These are phyloP conservation scores for Phaethornis superciliosus DNA, from an alignment of 2,113 vertebrate species.

Conservation along the genomic window DNA sequence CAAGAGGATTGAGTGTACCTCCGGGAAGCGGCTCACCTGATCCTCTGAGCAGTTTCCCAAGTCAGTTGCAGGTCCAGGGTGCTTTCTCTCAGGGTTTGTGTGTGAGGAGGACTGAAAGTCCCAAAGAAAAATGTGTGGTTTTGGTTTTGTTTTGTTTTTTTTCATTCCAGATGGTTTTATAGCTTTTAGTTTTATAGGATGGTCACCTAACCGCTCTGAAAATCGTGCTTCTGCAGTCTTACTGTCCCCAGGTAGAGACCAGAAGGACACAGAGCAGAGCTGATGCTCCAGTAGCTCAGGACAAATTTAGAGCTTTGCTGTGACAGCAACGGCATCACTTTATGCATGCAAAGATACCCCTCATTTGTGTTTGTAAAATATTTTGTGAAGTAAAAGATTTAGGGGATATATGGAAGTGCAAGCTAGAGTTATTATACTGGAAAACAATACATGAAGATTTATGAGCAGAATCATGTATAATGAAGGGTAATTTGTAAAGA, in stretches of 20 bases:
- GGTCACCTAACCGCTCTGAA: not conserved
- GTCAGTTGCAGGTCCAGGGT: not conserved
- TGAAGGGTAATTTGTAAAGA: slow-evolving; percentile 21
- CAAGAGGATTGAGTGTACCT: not conserved
- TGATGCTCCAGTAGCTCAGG: not conserved
- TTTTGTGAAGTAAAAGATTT: not conserved
- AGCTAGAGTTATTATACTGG: not conserved
- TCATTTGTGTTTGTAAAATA: not conserved
- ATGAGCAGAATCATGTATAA: not conserved
- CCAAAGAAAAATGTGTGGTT: not conserved
- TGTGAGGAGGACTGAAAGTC: not conserved
- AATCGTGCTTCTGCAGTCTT: not conserved
- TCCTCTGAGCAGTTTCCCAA: not conserved
- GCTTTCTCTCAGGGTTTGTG: not conserved
- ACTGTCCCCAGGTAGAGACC: not conserved
- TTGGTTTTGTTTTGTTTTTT: no score
- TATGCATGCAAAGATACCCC: not conserved
- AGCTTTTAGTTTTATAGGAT: no score
- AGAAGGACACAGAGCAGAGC: not conserved
- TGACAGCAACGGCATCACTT: not conserved
- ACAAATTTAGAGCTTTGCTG: not conserved
- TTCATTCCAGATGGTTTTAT: not conserved
- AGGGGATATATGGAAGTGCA: not conserved
- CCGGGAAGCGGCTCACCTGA: not conserved
- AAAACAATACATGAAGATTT: not conserved